These are phyloP conservation scores for Mythimna vitellina DNA, from an alignment of 2,888 invertebrate genomes.

Conservation along the genomic window DNA sequence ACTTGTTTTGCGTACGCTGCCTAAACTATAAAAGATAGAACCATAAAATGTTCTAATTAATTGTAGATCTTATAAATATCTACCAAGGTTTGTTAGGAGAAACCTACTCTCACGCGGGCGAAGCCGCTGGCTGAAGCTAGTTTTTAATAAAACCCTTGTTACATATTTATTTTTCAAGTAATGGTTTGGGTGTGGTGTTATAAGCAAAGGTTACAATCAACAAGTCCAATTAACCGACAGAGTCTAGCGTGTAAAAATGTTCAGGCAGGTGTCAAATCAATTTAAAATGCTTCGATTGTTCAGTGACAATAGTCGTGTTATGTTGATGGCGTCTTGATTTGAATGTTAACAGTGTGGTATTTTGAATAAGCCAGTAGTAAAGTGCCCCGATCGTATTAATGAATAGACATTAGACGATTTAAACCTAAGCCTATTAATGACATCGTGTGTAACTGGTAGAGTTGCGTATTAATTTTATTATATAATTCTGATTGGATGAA, in stretches of 20 bases:
- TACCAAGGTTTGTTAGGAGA: no score
- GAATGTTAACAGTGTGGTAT: background rate
- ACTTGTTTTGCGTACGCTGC: no score
- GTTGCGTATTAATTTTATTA: background rate
- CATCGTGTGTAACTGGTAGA: background rate
- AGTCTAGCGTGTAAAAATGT: background rate
- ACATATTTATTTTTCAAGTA: background rate
- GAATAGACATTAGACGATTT: background rate
- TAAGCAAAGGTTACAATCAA: background rate
- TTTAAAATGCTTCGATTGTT: constrained; percentile 9
- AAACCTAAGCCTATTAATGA: constrained; percentile 2
- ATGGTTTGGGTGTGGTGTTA: background rate
- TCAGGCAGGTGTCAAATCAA: background rate
- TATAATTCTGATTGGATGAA: background rate
- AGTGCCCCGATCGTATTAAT: background rate
- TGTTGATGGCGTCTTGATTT: background rate
- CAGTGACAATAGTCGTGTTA: background rate
- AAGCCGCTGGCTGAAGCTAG: no score
- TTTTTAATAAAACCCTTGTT: background rate
- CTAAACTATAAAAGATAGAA: no score
- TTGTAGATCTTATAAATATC: no score
- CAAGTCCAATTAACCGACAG: background rate
- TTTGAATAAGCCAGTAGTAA: background rate
- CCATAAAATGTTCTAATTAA: no score
- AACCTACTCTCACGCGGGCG: no score